Evolutionary conservation across 2,797 vertebrate genomes (phyloP), one percentile per base, ranked within the genome.

Genomic region (Oreortyx pictus): DNA sequence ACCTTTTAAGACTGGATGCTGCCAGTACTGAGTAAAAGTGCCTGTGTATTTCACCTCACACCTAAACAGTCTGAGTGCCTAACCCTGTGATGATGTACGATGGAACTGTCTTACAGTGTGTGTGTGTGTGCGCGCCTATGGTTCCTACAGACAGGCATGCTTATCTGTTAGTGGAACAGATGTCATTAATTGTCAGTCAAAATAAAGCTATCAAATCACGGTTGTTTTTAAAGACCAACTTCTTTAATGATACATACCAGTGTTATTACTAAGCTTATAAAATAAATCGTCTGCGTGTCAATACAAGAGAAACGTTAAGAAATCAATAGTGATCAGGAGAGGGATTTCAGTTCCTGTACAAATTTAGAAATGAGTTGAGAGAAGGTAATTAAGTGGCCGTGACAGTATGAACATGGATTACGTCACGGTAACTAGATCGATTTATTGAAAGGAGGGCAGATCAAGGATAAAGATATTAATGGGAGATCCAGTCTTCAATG

Each of bases 221-320:
- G 78, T 89, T 96, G 96, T 97, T 97, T 96, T 97, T 97, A 97
- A 97, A 97, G 96, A 96, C 90, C 95, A 97, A 96, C 96, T 97
- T 97, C 94, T 97, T 97, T 95, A 94, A 97, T 96, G 92, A 91
- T 94, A 96, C 82, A 96, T 79, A 92, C 88, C 94, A 92, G 86
- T 92, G 76, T 96, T 94, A 92, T 86, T 29, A 88, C 90, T 95
- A 95, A 93, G 90, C 80, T 95, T 88, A 96, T 88, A 95, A 94
- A 97, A 96, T 91, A 97, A 95, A 95, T 92, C 79, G 80, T 92
- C 94, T 94, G 93, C 90, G 88, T 85, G 95, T 96, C 92, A 96
- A 94, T 95, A 96, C 93, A 95, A 93, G 94, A 96, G 85, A 96
- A 95, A 91, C 89, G 89, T 91, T 92, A 92, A 96, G 94, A 95